Evolutionary conservation across 2,113 vertebrate species (phyloP).

Genomic region (Propithecus coquereli): DNA sequence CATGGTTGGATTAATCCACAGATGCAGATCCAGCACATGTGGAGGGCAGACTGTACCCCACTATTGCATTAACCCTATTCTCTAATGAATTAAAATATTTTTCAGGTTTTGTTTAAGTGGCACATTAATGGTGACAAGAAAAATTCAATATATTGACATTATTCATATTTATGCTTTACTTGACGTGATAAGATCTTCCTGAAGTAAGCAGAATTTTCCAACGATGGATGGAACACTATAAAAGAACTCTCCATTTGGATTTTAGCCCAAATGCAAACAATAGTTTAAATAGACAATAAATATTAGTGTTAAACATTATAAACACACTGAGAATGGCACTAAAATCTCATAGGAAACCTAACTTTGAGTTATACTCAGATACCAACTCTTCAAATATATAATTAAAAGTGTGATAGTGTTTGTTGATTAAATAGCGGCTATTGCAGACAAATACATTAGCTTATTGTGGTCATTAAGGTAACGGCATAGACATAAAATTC

Average conservation of each 20-base stretch:
- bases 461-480: background rate
- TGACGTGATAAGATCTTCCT: slow-evolving; percentile 15
- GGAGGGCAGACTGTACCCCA: background rate
- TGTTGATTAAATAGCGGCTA: background rate
- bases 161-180: background rate
- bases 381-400: slow-evolving; percentile 70
- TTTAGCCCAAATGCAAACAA: slow-evolving; percentile 11
- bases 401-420: slow-evolving; percentile 73
- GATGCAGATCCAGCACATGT: background rate
- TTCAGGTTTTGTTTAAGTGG: background rate
- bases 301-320: slow-evolving; percentile 28
- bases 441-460: background rate
- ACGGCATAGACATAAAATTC: background rate
- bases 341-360: slow-evolving; percentile 50
- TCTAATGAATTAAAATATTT: background rate
- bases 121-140: background rate
- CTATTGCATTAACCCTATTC: background rate
- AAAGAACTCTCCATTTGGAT: background rate
- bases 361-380: slow-evolving; percentile 55
- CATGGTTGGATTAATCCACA: background rate
- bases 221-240: background rate
- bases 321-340: slow-evolving; percentile 37
- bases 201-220: background rate
- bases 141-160: background rate
- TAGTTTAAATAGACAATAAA: slow-evolving; percentile 50